Evolutionary conservation across 2,113 vertebrate species (phyloP).

Genomic region (Labrus mixtus): DNA sequence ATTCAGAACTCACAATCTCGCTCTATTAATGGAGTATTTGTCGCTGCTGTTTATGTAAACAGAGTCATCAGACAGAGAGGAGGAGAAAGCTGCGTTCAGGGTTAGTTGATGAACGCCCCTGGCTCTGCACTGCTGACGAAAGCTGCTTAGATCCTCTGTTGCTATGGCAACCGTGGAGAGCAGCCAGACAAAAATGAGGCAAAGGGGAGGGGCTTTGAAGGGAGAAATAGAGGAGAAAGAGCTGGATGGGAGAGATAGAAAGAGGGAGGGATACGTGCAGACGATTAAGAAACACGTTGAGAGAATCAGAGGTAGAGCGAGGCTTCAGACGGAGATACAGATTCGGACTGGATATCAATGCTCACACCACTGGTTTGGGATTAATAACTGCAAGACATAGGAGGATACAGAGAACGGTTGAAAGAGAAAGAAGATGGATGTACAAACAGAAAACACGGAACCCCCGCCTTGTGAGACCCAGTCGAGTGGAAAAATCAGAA

Average conservation of each 20-base stretch:
- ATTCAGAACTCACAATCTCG: constrained; percentile 43
- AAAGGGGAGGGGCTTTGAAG: constrained; percentile 86
- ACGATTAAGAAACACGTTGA: constrained; percentile 82
- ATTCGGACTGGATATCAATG: constrained; percentile 54
- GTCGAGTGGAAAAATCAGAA: constrained; percentile 94
- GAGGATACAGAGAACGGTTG: constrained; percentile 42
- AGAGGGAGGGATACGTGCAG: constrained; percentile 75
- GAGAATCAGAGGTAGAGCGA: constrained; percentile 52
- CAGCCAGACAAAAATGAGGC: constrained; percentile 86
- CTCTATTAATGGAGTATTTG: constrained; percentile 68
- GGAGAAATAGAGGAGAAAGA: constrained; percentile 86
- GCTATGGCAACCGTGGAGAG: constrained; percentile 91
- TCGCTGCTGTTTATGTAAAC: constrained; percentile 76
- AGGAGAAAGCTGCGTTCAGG: constrained; percentile 71
- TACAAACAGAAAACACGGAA: constrained; percentile 89
- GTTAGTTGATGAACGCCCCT: constrained; percentile 85
- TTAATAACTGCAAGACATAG: constrained; percentile 51
- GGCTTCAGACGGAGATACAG: constrained; percentile 40
- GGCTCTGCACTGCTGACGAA: constrained; percentile 91
- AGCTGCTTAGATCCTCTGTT: constrained; percentile 91
- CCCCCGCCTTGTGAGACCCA: constrained; percentile 85
- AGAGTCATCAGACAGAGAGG: constrained; percentile 71
- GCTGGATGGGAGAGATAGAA: constrained; percentile 82
- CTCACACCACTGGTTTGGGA: constrained; percentile 39
- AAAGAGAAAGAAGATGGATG: constrained; percentile 89